A percentile compares a stretch with the other conserved stretches of the same genome.
Evolutionary conservation across 2,113 vertebrate genomes (phyloP).

Genomic region (Rhea americana): DNA sequence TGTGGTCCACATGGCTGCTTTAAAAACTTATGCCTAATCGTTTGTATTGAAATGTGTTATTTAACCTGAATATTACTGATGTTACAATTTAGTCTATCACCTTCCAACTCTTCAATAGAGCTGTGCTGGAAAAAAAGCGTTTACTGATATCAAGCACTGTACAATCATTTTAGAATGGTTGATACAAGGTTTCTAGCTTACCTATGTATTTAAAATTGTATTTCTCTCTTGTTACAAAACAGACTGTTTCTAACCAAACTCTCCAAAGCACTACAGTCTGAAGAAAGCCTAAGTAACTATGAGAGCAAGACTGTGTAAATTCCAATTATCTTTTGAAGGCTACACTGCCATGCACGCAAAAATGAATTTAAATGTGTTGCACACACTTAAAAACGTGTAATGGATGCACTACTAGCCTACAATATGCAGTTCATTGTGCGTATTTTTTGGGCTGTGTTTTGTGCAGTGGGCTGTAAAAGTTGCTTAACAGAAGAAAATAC

Average conservation of each 20-base stretch:
- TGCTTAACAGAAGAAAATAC: slow-evolving; percentile 55
- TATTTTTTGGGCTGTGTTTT: slow-evolving; percentile 6
- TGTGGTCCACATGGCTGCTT: not conserved
- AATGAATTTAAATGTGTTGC: slow-evolving; percentile 29
- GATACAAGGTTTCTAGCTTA: not conserved
- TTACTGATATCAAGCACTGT: not conserved
- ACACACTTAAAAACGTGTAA: not conserved
- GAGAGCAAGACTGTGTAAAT: slow-evolving; percentile 8
- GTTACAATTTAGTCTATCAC: not conserved
- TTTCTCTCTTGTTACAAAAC: not conserved
- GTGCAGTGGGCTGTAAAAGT: slow-evolving; percentile 38
- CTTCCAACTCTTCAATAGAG: not conserved
- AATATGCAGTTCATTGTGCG: slow-evolving; percentile 15
- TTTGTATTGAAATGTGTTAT: not conserved
- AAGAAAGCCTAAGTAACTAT: not conserved
- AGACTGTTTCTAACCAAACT: not conserved
- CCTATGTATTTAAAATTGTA: not conserved
- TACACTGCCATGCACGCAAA: not conserved
- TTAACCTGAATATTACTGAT: not conserved
- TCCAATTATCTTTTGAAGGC: slow-evolving; percentile 23
- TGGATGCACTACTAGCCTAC: slow-evolving; percentile 1
- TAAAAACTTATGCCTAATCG: not conserved
- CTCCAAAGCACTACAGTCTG: not conserved
- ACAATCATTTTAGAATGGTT: not conserved
- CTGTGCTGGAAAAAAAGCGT: not conserved